Evolutionary conservation across 2,113 vertebrate species (phyloP).

Genomic region (Stigmatopora argus): DNA sequence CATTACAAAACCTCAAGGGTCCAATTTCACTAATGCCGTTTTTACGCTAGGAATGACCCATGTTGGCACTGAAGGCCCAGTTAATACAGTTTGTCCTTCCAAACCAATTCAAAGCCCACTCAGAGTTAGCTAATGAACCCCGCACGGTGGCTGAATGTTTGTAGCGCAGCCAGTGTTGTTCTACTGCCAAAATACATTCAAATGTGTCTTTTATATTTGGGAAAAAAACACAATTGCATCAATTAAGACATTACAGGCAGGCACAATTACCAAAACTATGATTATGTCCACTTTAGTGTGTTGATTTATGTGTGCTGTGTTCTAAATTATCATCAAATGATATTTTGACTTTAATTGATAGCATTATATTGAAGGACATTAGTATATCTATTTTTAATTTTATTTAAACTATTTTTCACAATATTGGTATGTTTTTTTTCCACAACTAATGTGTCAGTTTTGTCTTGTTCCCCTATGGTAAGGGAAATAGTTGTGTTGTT

Average conservation of each 20-base stretch:
- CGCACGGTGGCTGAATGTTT: constrained; percentile 37
- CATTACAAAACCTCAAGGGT: constrained; percentile 50
- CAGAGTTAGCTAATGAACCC: constrained; percentile 52
- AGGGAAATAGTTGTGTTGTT: no score
- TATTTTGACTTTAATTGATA: not conserved
- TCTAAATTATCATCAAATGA: not conserved
- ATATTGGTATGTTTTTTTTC: no score
- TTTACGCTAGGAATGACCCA: constrained; percentile 40
- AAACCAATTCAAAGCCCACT: constrained; percentile 46
- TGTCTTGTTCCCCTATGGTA: no score
- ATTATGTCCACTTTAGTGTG: not conserved
- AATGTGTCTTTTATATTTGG: constrained; percentile 37
- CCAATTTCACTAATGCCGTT: constrained; percentile 52
- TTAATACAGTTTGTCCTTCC: constrained; percentile 54
- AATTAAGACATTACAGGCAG: constrained; percentile 28
- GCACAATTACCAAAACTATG: not conserved
- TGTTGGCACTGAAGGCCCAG: constrained; percentile 34
- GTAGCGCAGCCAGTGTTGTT: constrained; percentile 31
- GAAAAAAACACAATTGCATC: constrained; percentile 31
- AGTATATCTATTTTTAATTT: not conserved
- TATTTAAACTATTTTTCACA: no score
- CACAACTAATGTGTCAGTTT: no score
- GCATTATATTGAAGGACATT: not conserved
- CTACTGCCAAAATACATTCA: constrained; percentile 31
- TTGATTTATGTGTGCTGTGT: not conserved